These are phyloP conservation scores for Platycnemis pennipes DNA, from an alignment of 2,888 invertebrate genomes.

Conservation along the genomic window DNA sequence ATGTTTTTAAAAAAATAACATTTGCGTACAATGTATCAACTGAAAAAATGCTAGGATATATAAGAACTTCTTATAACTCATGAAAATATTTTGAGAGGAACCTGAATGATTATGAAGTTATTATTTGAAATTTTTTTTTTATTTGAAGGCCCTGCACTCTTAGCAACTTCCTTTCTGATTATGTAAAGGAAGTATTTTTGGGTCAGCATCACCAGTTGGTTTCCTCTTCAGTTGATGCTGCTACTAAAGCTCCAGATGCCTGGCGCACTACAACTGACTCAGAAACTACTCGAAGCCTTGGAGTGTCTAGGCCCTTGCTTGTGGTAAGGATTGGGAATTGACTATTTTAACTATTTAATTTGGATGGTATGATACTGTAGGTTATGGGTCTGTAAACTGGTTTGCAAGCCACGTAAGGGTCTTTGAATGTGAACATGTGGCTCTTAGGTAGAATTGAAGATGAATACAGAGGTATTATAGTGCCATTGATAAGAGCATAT, in stretches of 20 bases:
- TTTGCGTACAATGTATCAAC: no score
- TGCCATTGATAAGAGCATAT: no score
- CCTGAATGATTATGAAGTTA: not conserved
- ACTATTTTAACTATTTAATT: not conserved
- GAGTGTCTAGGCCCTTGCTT: constrained; percentile 84
- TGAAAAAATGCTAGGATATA: not conserved
- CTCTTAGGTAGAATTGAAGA: no score
- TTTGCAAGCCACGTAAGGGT: no score
- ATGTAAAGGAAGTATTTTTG: constrained; percentile 92
- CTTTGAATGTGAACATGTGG: no score
- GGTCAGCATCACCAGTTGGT: constrained; percentile 87
- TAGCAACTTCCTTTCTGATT: constrained; percentile 91
- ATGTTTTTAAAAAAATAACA: no score
- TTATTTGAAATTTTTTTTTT: not conserved
- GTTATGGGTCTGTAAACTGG: no score
- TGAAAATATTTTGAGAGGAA: no score
- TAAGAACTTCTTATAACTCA: no score
- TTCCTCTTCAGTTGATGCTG: constrained; percentile 84
- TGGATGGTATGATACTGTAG: no score
- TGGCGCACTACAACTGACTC: constrained; percentile 89
- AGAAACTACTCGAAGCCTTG: constrained; percentile 84
- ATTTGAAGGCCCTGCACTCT: constrained; percentile 84
- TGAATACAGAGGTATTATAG: no score
- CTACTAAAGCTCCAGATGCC: constrained; percentile 88
- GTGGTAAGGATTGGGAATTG: constrained; percentile 78